Evolutionary conservation across 2,113 vertebrate genomes (phyloP), one percentile per base, ranked within the genome.

Genomic region (Octodon degus): DNA sequence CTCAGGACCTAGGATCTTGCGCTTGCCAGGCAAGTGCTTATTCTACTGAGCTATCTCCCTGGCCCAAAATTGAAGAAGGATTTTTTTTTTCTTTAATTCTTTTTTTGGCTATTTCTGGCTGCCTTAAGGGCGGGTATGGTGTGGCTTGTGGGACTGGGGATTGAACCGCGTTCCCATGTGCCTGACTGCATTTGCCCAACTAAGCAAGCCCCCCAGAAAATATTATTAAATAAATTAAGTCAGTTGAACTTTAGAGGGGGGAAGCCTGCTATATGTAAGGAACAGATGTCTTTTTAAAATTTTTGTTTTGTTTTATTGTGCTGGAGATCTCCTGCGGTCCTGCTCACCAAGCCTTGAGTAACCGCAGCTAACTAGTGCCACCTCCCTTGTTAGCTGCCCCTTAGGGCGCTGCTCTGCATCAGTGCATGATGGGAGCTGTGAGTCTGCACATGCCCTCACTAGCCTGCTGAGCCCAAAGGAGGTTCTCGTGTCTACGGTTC

Each of bases 321-420:
- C 14, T 40, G 65, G 37, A n/a, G 8, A 4, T 5, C 34, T 16
- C 40, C 27, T 24, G 6, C 9, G 43, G 25, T 25, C 20, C 84
- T 70, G 92, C 32, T 68, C 14, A 7, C n/a, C 32, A 7, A 27
- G 62, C 17, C 43, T 86, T 34, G 60, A 34, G 62, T 37, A 14
- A 1, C 40, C 13, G 0, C n/a, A 53, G 2, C 68, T 34, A 0
- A 20, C 0, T 22, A 37, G 0, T 3, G n/a, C 50, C 16, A 2
- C 34, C 79, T 62, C 43, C 32, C 8, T 9, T 4, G 27, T 37
- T 37, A 53, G 47, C 10, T 0, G 4, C 30, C 0, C 77, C 19
- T 34, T 30, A 4, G 17, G 50, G 47, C 30, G 3, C 0, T 3
- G 47, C 11, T 53, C 40, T 53, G 43, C 7, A 50, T 16, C 12